phyloP scores from a whole-genome alignment of 2,888 invertebrate species.

The Saturnia pavonia region DNA sequence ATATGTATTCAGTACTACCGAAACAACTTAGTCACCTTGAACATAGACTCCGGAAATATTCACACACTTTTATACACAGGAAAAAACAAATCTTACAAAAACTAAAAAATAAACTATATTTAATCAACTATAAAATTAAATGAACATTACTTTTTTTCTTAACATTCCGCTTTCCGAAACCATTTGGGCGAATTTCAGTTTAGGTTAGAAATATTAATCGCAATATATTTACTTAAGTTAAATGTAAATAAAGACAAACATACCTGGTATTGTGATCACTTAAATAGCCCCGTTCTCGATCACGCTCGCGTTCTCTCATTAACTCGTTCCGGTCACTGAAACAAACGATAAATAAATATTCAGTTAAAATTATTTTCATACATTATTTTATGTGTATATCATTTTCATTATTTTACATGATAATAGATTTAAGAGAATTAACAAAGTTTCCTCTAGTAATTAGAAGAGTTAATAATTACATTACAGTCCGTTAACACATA shows the following conservation, averaged over 20 bases:
- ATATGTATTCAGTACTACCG: too few species aligned
- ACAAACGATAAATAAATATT: constrained; percentile 21
- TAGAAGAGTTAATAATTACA: too few species aligned
- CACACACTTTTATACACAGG: too few species aligned
- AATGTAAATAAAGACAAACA: background rate
- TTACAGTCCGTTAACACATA: too few species aligned
- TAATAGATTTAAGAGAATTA: background rate
- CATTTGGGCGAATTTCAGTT: background rate
- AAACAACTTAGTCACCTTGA: too few species aligned
- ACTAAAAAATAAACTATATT: background rate
- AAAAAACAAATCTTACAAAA: too few species aligned
- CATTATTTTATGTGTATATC: background rate
- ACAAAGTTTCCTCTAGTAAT: background rate
- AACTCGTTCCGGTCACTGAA: constrained; percentile 92
- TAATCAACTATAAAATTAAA: background rate
- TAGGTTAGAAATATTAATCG: background rate
- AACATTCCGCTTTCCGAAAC: background rate
- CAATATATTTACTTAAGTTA: background rate
- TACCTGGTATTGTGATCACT: constrained; percentile 91
- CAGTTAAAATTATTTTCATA: background rate
- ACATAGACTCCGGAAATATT: too few species aligned
- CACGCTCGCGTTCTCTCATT: constrained; percentile 87
- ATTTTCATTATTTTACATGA: background rate
- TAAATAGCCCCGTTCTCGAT: constrained; percentile 85
- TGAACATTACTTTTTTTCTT: background rate